Evolutionary conservation across 1,140 invertebrate species (phyloP).

Genomic region (Mycetomoellerius zeteki): DNA sequence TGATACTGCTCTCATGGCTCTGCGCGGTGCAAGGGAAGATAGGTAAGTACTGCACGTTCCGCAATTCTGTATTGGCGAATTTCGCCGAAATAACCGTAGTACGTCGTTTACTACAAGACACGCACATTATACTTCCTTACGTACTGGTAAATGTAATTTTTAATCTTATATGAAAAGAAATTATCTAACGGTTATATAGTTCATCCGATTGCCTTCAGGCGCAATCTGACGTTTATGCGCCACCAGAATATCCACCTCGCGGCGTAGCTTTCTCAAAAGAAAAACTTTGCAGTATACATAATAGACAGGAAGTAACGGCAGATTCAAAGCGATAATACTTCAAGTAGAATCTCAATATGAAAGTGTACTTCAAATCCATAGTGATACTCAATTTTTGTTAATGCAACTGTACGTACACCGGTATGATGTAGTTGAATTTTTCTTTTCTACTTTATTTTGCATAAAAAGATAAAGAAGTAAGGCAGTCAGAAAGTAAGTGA

Average conservation of each 20-base stretch:
- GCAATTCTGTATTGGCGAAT: not conserved
- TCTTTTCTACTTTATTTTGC: not conserved
- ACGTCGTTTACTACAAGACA: not conserved
- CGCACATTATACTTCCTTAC: not conserved
- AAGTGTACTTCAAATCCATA: not conserved
- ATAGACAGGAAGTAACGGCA: not conserved
- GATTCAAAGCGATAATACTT: not conserved
- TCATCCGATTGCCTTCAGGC: conserved; percentile 7
- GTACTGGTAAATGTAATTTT: not conserved
- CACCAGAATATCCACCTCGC: conserved; percentile 8
- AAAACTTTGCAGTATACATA: conserved; percentile 16
- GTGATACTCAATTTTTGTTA: not conserved
- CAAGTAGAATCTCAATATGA: not conserved
- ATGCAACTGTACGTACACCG: not conserved
- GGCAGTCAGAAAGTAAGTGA: not conserved
- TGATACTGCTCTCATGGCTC: conserved; percentile 84
- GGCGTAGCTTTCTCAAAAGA: conserved; percentile 21
- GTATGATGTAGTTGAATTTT: not conserved
- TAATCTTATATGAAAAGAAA: not conserved
- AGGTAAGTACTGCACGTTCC: conserved; percentile 74
- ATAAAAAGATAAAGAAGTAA: not conserved
- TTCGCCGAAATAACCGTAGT: not conserved
- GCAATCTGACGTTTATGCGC: conserved; percentile 37
- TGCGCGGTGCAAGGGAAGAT: conserved; percentile 84
- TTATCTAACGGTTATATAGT: not conserved